A percentile compares a stretch with the other conserved stretches of the same genome.
phyloP scores from a whole-genome alignment of 2,888 invertebrate genomes.

The Drosophila koepferae region DNA sequence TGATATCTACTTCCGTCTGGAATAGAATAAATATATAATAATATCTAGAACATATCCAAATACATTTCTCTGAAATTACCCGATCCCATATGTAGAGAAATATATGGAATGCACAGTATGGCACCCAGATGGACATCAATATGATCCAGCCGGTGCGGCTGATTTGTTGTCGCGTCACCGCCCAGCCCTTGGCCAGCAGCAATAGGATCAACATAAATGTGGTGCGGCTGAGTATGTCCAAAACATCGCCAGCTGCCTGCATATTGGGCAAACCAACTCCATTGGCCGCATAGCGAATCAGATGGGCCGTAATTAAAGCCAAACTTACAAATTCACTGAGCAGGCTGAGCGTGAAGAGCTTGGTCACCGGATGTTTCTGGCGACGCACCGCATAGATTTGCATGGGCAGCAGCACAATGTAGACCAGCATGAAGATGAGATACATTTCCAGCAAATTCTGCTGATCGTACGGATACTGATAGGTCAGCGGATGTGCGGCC shows the following conservation, averaged over 20 bases:
- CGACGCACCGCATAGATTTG: slow-evolving; percentile 95
- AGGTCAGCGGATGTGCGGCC: slow-evolving; percentile 92
- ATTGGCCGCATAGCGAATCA: slow-evolving; percentile 95
- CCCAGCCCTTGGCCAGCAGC: slow-evolving; percentile 98
- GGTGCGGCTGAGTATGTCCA: slow-evolving; percentile 96
- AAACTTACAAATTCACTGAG: slow-evolving; percentile 94
- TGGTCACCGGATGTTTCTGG: slow-evolving; percentile 96
- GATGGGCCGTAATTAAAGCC: slow-evolving; percentile 94
- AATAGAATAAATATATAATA: slow-evolving; percentile 61
- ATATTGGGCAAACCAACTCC: slow-evolving; percentile 94
- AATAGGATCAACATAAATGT: slow-evolving; percentile 96
- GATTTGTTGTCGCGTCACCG: slow-evolving; percentile 95
- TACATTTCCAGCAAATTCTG: slow-evolving; percentile 97
- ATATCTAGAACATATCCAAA: not conserved
- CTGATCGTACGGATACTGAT: slow-evolving; percentile 98
- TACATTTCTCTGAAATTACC: slow-evolving; percentile 87
- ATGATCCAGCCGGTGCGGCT: slow-evolving; percentile 90
- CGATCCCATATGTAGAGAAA: slow-evolving; percentile 98
- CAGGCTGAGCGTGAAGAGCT: slow-evolving; percentile 94
- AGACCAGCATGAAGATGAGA: slow-evolving; percentile 93
- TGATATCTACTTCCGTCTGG: slow-evolving; percentile 97
- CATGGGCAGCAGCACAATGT: slow-evolving; percentile 93
- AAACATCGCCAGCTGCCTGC: slow-evolving; percentile 94
- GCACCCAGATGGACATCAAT: slow-evolving; percentile 91
- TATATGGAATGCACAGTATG: slow-evolving; percentile 95